A percentile compares a stretch with the other conserved stretches of the same genome.
phyloP scores from a whole-genome alignment of 2,888 invertebrate species.

The Lathronympha strigana region DNA sequence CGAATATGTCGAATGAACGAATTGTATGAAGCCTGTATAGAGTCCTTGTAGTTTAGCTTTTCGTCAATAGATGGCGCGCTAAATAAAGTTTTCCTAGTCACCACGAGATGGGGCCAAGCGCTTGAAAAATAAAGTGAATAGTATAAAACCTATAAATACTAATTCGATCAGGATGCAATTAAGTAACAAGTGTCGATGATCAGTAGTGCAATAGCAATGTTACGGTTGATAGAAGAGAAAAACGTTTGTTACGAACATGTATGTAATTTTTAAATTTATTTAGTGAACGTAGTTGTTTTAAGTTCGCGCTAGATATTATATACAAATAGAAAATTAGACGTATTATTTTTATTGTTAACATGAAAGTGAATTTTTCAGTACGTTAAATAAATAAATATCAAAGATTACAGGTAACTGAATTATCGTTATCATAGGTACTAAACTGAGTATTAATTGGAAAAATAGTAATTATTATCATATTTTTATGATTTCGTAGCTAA shows the following conservation, averaged over 20 bases:
- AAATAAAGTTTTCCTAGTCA: not conserved
- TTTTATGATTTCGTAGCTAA: no score
- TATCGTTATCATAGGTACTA: no score
- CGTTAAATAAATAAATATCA: no score
- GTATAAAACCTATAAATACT: constrained; percentile 37
- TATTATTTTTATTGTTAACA: no score
- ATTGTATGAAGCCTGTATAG: not conserved
- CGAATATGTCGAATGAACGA: not conserved
- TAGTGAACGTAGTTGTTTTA: not conserved
- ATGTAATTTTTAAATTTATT: constrained; percentile 40
- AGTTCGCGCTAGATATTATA: no score
- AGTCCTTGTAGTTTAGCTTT: not conserved
- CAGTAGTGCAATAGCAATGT: constrained; percentile 41
- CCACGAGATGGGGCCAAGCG: constrained; percentile 44
- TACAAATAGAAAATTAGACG: no score
- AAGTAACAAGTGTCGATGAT: constrained; percentile 21
- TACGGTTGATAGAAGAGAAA: constrained; percentile 50
- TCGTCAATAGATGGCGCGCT: constrained; percentile 18
- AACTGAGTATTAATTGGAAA: no score
- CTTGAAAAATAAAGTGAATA: constrained; percentile 35
- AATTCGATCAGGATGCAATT: constrained; percentile 27
- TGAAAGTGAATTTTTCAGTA: no score
- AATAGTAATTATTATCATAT: no score
- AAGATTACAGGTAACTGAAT: no score
- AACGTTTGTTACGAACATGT: constrained; percentile 54